Conservation (phyloP, 2,113 vertebrate species). For the Syngnathus scovelli region DNA sequence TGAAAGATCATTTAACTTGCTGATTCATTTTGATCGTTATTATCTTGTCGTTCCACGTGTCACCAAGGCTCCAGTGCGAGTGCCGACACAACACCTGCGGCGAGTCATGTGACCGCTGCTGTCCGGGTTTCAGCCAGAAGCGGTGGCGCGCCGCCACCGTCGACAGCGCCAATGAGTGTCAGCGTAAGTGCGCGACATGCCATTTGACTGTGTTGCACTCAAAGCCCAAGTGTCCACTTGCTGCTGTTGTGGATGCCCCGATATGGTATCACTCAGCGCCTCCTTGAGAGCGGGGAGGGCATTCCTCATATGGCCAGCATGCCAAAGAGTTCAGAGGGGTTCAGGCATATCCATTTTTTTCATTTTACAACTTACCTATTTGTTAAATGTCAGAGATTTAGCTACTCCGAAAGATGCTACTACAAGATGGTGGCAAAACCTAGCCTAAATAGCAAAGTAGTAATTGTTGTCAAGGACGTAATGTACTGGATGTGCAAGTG, state of each 20-base stretch:
- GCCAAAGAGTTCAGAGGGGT: constrained; percentile 18
- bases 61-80: constrained; percentile 78
- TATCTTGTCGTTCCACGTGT: neutral
- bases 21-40: neutral
- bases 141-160: constrained; percentile 77
- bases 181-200: constrained; percentile 71
- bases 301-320: constrained; percentile 51
- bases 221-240: constrained; percentile 40
- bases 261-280: constrained; percentile 55
- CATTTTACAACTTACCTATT: no score
- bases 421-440: no score
- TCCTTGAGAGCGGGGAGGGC: constrained; percentile 33
- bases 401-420: no score
- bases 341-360: no score
- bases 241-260: constrained; percentile 53
- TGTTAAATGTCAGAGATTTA: no score
- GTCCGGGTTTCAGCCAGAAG: constrained; percentile 82
- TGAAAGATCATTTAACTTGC: neutral
- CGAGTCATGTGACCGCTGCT: constrained; percentile 84
- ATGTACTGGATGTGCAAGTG: no score
- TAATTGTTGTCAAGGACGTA: no score
- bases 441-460: no score
- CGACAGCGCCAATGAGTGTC: constrained; percentile 75
- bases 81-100: constrained; percentile 92
- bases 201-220: neutral